Conservation (phyloP, 37 sponge, comb jelly and placozoan genomes). For the Ephydatia muelleri region DNA sequence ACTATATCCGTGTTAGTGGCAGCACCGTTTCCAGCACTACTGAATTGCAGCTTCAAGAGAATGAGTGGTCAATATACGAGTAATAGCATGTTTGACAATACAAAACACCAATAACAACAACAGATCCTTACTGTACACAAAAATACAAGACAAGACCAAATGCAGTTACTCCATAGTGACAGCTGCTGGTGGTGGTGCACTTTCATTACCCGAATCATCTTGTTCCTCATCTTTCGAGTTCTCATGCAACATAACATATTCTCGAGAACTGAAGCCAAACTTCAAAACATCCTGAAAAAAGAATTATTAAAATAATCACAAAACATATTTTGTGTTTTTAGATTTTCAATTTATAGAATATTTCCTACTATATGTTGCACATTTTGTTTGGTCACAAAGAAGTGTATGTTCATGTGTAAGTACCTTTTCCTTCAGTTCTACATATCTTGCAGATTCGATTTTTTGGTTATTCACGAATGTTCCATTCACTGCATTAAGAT, state of each 20-base stretch:
- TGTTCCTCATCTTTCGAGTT: conserved; percentile 50
- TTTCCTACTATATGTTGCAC: too few relatives aligned
- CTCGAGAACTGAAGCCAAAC: conserved; percentile 97
- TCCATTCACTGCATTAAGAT: conserved; percentile 94
- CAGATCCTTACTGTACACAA: not conserved
- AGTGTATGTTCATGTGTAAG: not conserved
- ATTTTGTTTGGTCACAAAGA: too few relatives aligned
- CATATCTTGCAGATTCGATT: conserved; percentile 88
- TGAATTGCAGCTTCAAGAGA: too few relatives aligned
- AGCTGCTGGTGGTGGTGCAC: not conserved
- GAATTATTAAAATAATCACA: not conserved
- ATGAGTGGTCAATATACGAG: too few relatives aligned
- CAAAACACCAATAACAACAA: too few relatives aligned
- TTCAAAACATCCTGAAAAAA: conserved; percentile 85
- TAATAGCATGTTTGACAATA: too few relatives aligned
- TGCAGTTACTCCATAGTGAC: not conserved
- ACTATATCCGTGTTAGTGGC: too few relatives aligned
- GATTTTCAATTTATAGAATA: too few relatives aligned
- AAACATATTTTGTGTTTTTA: too few relatives aligned
- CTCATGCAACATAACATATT: conserved; percentile 93
- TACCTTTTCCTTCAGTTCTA: conserved; percentile 87
- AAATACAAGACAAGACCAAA: not conserved
- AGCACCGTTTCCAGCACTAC: too few relatives aligned
- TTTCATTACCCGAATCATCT: not conserved
- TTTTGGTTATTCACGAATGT: conserved; percentile 90